Conservation (phyloP, 2,888 invertebrate species). For the Caenorhabditis drosophilae region DNA sequence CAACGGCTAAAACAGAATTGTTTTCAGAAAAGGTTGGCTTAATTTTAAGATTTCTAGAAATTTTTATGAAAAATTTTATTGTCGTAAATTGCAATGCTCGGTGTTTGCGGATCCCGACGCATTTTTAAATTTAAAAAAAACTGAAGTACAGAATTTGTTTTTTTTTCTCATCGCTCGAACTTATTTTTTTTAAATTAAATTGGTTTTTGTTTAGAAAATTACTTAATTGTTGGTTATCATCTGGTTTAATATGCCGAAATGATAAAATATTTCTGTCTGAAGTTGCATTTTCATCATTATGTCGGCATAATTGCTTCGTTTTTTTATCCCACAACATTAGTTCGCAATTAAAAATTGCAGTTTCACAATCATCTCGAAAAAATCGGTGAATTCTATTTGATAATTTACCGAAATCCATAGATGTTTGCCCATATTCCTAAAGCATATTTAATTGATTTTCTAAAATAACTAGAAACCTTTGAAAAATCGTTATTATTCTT, state of each 20-base stretch:
- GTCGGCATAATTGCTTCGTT: slow-evolving; percentile 39
- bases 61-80: no score
- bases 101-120: no score
- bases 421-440: slow-evolving; percentile 48
- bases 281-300: slow-evolving; percentile 34
- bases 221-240: slow-evolving; percentile 44
- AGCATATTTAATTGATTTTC: not conserved
- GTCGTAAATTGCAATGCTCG: no score
- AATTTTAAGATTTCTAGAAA: no score
- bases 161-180: no score
- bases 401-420: slow-evolving; percentile 33
- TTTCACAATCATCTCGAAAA: slow-evolving; percentile 44
- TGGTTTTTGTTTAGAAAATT: not conserved
- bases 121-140: no score
- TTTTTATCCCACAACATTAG: slow-evolving; percentile 56
- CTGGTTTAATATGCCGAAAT: slow-evolving; percentile 35
- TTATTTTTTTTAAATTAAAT: not conserved
- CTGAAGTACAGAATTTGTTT: no score
- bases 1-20: slow-evolving; percentile 53
- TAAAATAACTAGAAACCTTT: slow-evolving; percentile 18
- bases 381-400: slow-evolving; percentile 55
- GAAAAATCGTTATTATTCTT: slow-evolving; percentile 59
- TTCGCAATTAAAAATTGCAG: slow-evolving; percentile 64
- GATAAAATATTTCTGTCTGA: slow-evolving; percentile 28
- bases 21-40: no score